Base-by-base conservation (phyloP, 2,797 vertebrate species). In the Siniperca scherzeri region DNA sequence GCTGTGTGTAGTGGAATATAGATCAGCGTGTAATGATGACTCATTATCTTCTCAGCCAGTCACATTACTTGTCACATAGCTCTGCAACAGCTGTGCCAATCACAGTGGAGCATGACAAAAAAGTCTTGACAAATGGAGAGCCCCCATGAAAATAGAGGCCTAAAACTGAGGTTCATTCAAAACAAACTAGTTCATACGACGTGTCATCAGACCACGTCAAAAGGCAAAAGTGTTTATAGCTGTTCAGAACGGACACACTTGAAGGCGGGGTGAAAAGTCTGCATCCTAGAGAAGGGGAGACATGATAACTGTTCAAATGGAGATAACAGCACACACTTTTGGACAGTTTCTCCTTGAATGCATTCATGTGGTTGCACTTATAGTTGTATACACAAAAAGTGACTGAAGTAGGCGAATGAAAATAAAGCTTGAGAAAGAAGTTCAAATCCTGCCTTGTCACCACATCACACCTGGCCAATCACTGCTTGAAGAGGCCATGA, bases 31-130 rank as follows among this genome's bases (percentile, higher is more conserved):
- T 16, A 17, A 50, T 52, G 65, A 50, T 13, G 46, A 36, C 12
- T 21, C 21, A 36, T 50, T 50, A 36, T 68, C 44, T 68, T 68
- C 30, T n/a, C 33, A 69, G 48, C 67, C 67, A 69, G 13, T 22
- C 3, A 33, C 27, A 50, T 33, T 21, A 50, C 2, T 50, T 25
- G 44, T 6, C 40, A 30, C 62, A 46, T 46, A 27, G 62, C 62
- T 66, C 25, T 46, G 62, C 16, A 19, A 46, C 42, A 46, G 40
- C 62, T 66, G 62, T 46, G 62, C 25, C 64, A 66, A 48, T 66
- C 44, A 66, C 17, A 7, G 25, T 42, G 13, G 6, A 42, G 22
- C 8, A 17, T 46, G 42, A 48, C n/a, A 30, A 48, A 9, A 36
- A 48, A 66, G 64, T n/a, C 12, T 16, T n/a, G 36, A 17, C 8